Percentiles rank a stretch among this genome's conserved stretches.
Evolutionary conservation across 92 coral and sea anemone species (phyloP).

Genomic region (Zoanthus gigantus): DNA sequence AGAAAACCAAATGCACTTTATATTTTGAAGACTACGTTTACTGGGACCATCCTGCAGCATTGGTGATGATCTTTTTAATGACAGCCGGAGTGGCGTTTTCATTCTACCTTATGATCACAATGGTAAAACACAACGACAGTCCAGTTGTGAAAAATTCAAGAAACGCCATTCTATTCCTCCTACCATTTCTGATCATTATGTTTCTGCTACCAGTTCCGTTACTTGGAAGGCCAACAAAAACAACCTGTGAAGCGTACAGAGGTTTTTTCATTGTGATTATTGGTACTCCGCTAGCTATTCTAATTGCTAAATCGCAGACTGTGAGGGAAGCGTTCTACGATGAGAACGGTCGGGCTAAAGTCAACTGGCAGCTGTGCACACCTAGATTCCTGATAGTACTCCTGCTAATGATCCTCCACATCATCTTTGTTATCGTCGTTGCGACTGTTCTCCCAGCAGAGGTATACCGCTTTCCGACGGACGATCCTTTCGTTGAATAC

Average conservation of each 20-base stretch:
- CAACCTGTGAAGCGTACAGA: conserved; percentile 94
- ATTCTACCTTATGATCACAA: conserved; percentile 77
- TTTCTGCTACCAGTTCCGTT: conserved; percentile 91
- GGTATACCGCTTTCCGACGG: conserved; percentile 69
- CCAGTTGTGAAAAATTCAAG: conserved; percentile 89
- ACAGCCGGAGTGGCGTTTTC: conserved; percentile 88
- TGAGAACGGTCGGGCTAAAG: conserved; percentile 71
- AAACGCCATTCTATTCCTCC: conserved; percentile 73
- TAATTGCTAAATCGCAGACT: conserved; percentile 76
- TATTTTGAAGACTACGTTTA: conserved; percentile 87
- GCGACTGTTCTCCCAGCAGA: conserved; percentile 70
- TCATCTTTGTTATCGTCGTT: conserved; percentile 69
- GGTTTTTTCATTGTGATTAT: conserved; percentile 82
- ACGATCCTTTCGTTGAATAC: conserved; percentile 81
- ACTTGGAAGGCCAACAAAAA: conserved; percentile 82
- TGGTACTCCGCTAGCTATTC: conserved; percentile 88
- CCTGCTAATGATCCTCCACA: conserved; percentile 67
- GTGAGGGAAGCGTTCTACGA: conserved; percentile 82
- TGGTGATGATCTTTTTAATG: conserved; percentile 86
- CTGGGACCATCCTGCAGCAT: conserved; percentile 92
- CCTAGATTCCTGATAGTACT: conserved; percentile 76
- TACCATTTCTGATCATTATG: conserved; percentile 81
- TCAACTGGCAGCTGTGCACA: conserved; percentile 74
- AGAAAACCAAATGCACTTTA: conserved; percentile 74
- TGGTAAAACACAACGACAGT: conserved; percentile 82